Base-by-base conservation (phyloP, 2,113 vertebrate genomes). In the Stegostoma tigrinum region DNA sequence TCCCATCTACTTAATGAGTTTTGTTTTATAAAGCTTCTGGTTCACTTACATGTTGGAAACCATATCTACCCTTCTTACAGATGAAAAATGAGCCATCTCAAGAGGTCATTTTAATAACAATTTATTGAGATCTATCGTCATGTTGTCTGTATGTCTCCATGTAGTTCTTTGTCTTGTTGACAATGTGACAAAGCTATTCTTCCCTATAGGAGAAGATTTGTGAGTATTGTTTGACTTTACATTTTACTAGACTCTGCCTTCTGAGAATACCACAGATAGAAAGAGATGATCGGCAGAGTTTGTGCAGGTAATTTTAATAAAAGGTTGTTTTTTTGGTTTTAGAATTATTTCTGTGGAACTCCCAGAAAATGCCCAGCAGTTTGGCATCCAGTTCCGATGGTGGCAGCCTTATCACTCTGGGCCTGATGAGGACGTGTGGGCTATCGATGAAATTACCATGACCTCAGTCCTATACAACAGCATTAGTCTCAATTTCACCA, bases 331-430 rank as follows among this genome's bases (percentile, higher is more conserved):
- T 12, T 78, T 94, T 10, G 95, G 21, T 89, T 96, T 95, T 96
- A 99, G 99, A 97, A 99, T 99, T 78, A 98, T 99, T 96, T 99
- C 99, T 0, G 99, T 99, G 90, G 98, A 99, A 96, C 97, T 99
- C 52, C 99, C 99, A 0, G 97, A 98, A 14, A 98, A 98, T 14
- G 99, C 99, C 30, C 98, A 98, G 96, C 98, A 98, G 90, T 98
- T 99, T 94, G 99, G 99, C 45, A 98, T 99, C 96, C 99, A 99
- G 97, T 99, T 99, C 97, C 98, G 99, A 96, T 99, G 99, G 99
- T 99, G 99, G 99, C 99, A 99, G 96, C 99, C 99, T 0, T 99
- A 99, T 96, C 99, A 99, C 95, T 99, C 99, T 2, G 98, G 99
- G 48, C 99, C 98, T 24, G 98, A 98, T 0, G 98, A 98, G 95